phyloP scores from a whole-genome alignment of 2,113 vertebrate species.

The Eulacestoma nigropectus region DNA sequence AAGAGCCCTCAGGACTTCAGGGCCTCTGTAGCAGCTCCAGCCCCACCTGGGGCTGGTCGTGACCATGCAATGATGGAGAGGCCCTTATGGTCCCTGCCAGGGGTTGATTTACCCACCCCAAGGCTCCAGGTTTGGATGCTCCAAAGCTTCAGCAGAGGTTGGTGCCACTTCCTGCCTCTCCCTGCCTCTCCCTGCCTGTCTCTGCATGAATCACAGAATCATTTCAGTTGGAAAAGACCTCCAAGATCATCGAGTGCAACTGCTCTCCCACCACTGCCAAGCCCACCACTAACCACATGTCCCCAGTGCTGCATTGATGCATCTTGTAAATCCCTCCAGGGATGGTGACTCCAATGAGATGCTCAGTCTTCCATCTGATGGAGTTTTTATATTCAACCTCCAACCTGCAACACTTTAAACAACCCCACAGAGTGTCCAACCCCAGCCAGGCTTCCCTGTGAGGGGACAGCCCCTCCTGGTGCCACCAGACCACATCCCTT shows the following conservation, averaged over 20 bases:
- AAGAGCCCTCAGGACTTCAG: neutral
- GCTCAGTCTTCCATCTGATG: rapidly evolving
- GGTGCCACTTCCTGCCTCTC: neutral
- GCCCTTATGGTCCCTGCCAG: rapidly evolving
- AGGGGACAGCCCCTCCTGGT: neutral
- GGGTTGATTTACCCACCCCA: rapidly evolving
- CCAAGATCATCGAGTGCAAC: too few relatives aligned
- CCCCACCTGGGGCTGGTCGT: neutral
- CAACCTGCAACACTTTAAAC: neutral
- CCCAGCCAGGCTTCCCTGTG: neutral
- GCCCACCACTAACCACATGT: too few relatives aligned
- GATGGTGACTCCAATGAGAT: neutral
- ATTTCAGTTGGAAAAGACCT: neutral
- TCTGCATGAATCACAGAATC: neutral
- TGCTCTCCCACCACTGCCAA: neutral
- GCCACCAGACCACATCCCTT: neutral
- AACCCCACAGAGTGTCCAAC: rapidly evolving
- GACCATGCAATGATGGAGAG: neutral
- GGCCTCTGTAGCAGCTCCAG: neutral
- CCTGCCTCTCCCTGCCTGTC: neutral
- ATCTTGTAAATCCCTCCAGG: neutral
- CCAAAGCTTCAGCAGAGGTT: neutral
- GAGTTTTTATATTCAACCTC: neutral
- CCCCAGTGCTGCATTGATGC: too few relatives aligned
- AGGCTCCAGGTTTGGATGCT: neutral